Base-by-base conservation (phyloP, 2,888 invertebrate species). In the Lycophotia porphyrea region DNA sequence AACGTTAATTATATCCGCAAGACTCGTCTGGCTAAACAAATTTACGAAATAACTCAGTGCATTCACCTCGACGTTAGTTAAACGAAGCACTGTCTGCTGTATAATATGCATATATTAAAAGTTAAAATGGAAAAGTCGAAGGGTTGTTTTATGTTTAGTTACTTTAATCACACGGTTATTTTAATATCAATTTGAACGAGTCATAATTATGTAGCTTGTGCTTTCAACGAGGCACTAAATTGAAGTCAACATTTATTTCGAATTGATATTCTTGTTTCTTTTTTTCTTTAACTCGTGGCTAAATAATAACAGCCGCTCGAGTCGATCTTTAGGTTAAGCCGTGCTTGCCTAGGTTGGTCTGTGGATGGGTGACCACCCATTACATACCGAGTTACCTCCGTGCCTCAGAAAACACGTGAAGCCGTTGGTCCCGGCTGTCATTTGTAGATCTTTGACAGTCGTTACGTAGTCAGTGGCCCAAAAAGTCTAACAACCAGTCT, bases 1-100 rank as follows among this genome's bases (percentile, higher is more conserved):
- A 64, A 61, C 71, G 58, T 81, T 83, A 81, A 83, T 76, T 83
- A 85, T 83, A 85, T 83, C 69, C 73, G 61, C 55, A 71, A 71
- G 49, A 74, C 73, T 74, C 55, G 55, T 36, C 76, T 71, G 21
- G 70, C 27, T 65, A 69, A 68, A 82, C 58, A 85, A 69, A 74
- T 69, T 49, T 71, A 24, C 66, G 42, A 44, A 78, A 83, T 80
- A 83, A 63, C 49, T 63, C n/a, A 15, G 80, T 66, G 31, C 80
- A 67, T 70, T 55, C 78, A 83, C 83, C 78, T 31, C 76, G 13
- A 21, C 34, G 61, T 67, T 47, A 55, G 49, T 75, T 44, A 61
- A 81, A 49, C 52, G 66, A 76, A 34, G 67, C 76, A 34, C 31
- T 67, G 55, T 39, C 21, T 36, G 36, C 44, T 63, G 18, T 44